A percentile compares a stretch with the other conserved stretches of the same genome.
These are phyloP conservation scores for Sinella curviseta DNA, from an alignment of 1,140 invertebrate species.

Conservation along the genomic window DNA sequence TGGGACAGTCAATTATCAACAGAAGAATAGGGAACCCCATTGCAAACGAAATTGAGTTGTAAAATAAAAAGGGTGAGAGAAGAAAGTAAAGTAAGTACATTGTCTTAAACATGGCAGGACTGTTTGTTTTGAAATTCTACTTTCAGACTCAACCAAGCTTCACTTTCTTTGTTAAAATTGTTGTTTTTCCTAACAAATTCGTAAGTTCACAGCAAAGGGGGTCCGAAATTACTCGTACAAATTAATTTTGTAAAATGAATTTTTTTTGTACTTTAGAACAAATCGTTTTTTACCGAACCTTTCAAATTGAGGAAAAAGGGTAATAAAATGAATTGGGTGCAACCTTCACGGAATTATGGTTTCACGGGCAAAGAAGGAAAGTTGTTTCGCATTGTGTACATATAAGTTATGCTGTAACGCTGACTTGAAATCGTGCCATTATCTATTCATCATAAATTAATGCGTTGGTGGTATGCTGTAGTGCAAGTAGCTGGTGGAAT, in stretches of 20 bases:
- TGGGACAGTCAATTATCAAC: not conserved
- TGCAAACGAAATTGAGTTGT: not conserved
- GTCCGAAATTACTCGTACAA: not conserved
- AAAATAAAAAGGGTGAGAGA: not conserved
- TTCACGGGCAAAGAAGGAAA: constrained; percentile 11
- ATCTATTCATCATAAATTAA: not conserved
- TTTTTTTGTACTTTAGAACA: not conserved
- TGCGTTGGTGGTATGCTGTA: not conserved
- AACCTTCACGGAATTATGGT: constrained; percentile 9
- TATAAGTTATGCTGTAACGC: not conserved
- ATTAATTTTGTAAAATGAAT: not conserved
- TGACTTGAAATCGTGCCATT: not conserved
- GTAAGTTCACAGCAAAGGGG: not conserved
- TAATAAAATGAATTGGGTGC: constrained; percentile 11
- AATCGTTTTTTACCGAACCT: not conserved
- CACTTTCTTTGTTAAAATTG: not conserved
- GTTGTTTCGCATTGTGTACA: too few relatives aligned
- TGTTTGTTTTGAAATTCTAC: constrained; percentile 5
- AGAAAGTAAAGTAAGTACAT: constrained; percentile 6
- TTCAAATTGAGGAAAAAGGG: too few relatives aligned
- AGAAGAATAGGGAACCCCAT: too few relatives aligned
- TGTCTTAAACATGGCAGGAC: not conserved
- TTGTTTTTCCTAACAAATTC: not conserved
- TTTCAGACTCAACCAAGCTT: not conserved
- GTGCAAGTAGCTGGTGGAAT: too few relatives aligned